Conservation (phyloP, 2,113 vertebrate species). For the Myodes glareolus region DNA sequence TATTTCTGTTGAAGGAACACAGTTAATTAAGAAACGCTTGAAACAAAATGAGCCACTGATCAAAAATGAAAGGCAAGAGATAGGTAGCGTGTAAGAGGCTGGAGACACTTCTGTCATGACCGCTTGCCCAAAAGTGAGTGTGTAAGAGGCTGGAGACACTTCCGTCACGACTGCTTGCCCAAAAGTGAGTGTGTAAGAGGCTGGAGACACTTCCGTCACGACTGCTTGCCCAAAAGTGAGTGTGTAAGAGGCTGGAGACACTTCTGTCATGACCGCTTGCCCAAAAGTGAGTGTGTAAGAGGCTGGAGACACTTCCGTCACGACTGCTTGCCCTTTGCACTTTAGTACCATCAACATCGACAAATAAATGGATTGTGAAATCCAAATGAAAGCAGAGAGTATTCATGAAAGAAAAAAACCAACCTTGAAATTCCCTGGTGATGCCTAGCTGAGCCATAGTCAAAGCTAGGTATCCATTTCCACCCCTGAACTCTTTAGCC, state of each 20-base stretch:
- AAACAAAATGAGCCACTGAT: neutral
- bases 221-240: neutral
- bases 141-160: neutral
- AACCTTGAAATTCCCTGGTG: neutral
- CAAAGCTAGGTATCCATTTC: neutral
- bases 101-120: neutral
- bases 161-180: neutral
- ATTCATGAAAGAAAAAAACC: neutral
- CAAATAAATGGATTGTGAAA: neutral
- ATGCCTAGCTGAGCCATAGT: neutral
- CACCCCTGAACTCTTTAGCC: neutral
- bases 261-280: neutral
- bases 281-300: neutral
- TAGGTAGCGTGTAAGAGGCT: neutral
- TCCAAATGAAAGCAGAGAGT: neutral
- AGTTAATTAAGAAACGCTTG: neutral
- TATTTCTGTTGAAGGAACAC: neutral
- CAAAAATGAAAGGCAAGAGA: neutral
- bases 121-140: no score
- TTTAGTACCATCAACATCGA: neutral
- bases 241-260: no score
- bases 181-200: no score
- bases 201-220: neutral
- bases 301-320: neutral
- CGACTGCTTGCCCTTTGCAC: neutral